Evolutionary conservation across 2,113 vertebrate species (phyloP), one percentile per base, ranked within the genome.

Genomic region (Atractosteus spatula): DNA sequence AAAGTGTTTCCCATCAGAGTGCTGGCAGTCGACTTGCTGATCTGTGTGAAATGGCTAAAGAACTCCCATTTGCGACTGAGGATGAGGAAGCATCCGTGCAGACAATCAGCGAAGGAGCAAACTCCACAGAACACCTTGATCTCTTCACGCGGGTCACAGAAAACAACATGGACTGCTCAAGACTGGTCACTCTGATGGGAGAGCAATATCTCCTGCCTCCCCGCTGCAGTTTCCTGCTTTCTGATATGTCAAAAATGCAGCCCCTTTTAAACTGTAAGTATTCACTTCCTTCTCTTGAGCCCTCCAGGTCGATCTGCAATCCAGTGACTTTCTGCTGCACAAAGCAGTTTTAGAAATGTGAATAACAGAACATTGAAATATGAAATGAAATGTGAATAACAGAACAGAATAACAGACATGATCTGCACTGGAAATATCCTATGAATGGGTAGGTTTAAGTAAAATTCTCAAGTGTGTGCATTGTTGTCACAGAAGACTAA

Each of bases 1-100:
- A 71, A 16, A 71, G 3, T 1, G 41, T 83, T 55, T 57, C 78
- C 72, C 72, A 81, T 64, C 83, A 81, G 0, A 45, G 0, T 4
- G 55, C 77, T 14, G 83, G 86, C 4, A 93, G 91, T 80, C 82
- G 68, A 10, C 87, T 99, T 44, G 88, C 92, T 10, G 92, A 93
- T 61, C 85, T 99, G 5, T 99, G 96, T 84, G 94, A 95, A 74
- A 95, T 98, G 95, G 93, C 95, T 61, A 98, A 97, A 79, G 86
- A 84, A 66, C 87, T 96, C 63, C 87, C 91, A 77, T 68, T 85
- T 55, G 68, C 79, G 69, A 84, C 79, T 51, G 82, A 86, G 3
- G 76, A 54, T 29, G 83, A 86, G 69, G 79, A 74, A 71, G 77
- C 45, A 62, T 12, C 74, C 0, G 74, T 89, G 11, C 83, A 81